Evolutionary conservation across 2,113 vertebrate genomes (phyloP).

Genomic region (Oreocharis arfaki): DNA sequence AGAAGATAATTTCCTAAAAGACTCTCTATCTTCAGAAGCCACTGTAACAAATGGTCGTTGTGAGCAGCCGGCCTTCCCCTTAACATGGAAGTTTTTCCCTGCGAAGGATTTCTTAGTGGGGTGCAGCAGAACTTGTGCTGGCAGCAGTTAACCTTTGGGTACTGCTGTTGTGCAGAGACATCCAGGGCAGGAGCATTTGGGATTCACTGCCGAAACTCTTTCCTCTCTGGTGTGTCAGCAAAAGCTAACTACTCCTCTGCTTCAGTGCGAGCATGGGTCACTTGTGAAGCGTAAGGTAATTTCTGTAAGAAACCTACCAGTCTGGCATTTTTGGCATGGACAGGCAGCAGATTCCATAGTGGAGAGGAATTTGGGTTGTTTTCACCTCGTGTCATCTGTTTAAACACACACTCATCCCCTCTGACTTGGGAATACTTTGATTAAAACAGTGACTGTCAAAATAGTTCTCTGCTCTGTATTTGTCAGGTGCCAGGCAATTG

Average conservation of each 20-base stretch:
- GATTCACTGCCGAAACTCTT: fast-evolving
- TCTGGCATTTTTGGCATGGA: not conserved
- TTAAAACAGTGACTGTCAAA: not conserved
- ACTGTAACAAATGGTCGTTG: not conserved
- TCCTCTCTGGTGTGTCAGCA: not conserved
- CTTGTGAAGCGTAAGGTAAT: not conserved
- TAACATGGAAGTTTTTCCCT: not conserved
- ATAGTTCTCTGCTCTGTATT: not conserved
- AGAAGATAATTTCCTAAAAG: not conserved
- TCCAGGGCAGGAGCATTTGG: not conserved
- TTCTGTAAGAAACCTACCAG: not conserved
- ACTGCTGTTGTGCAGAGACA: not conserved
- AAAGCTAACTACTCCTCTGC: not conserved
- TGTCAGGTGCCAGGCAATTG: not conserved
- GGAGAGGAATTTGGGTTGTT: not conserved
- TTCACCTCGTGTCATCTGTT: not conserved
- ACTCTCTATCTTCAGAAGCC: not conserved
- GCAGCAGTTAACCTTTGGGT: not conserved
- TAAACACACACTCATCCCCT: not conserved
- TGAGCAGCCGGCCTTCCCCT: not conserved
- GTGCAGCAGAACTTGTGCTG: not conserved
- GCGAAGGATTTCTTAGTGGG: not conserved
- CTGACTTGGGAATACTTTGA: not conserved
- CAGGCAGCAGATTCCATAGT: not conserved
- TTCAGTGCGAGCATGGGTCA: not conserved